Conservation (phyloP, 1,140 invertebrate species). For the Diorhabda elongata region DNA sequence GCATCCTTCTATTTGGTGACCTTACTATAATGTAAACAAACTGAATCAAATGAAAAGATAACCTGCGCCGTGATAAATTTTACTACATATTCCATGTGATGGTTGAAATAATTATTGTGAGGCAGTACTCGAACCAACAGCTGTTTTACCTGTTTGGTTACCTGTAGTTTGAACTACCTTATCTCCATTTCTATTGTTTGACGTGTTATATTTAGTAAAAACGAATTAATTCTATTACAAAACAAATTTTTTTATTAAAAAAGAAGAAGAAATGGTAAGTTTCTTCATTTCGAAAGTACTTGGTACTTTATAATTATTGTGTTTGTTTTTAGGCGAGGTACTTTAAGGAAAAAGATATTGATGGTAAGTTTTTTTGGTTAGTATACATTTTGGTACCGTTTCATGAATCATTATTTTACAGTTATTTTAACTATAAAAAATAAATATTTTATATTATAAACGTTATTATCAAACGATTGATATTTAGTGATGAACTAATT, state of each 20-base stretch:
- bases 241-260: too few relatives aligned
- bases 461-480: too few relatives aligned
- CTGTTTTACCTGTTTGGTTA: slow-evolving; percentile 10
- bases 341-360: slow-evolving; percentile 79
- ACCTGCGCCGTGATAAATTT: background rate
- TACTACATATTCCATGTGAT: background rate
- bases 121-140: background rate
- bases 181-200: background rate
- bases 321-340: slow-evolving; percentile 65
- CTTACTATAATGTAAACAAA: slow-evolving; percentile 1
- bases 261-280: slow-evolving; percentile 9
- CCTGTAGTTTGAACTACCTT: slow-evolving; percentile 1
- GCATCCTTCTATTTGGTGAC: background rate
- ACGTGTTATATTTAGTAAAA: background rate
- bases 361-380: slow-evolving; percentile 55
- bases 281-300: background rate
- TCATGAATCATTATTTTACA: too few relatives aligned
- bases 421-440: too few relatives aligned
- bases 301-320: slow-evolving; percentile 6
- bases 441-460: too few relatives aligned
- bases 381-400: too few relatives aligned
- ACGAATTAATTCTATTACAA: too few relatives aligned
- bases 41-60: background rate
- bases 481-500: too few relatives aligned
- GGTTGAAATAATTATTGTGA: slow-evolving; percentile 12